phyloP scores from a whole-genome alignment of 1,140 invertebrate genomes.

The Mycetomoellerius zeteki region DNA sequence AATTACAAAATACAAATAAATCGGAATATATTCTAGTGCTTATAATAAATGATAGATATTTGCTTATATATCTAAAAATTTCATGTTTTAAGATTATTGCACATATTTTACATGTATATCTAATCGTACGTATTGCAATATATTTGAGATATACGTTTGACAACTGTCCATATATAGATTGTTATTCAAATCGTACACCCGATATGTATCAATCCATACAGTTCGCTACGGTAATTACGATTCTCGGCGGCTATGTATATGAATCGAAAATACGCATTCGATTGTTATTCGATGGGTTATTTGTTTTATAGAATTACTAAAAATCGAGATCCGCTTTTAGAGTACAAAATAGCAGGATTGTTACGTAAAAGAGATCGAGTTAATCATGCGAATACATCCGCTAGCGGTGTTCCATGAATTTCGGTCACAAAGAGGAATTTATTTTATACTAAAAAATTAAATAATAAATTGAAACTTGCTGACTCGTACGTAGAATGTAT shows the following conservation, averaged over 20 bases:
- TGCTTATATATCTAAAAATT: neutral
- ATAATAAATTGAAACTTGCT: constrained; percentile 53
- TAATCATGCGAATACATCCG: constrained; percentile 46
- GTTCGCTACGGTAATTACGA: constrained; percentile 36
- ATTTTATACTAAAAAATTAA: constrained; percentile 44
- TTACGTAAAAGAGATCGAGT: constrained; percentile 36
- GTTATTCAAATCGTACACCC: constrained; percentile 36
- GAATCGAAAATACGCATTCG: constrained; percentile 44
- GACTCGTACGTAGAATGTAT: neutral
- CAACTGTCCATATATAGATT: neutral
- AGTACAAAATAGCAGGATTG: constrained; percentile 14
- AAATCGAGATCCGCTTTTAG: constrained; percentile 27
- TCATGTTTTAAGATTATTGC: neutral
- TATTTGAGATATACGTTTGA: constrained; percentile 1
- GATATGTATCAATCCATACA: constrained; percentile 2
- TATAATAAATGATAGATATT: neutral
- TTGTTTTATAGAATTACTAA: constrained; percentile 50
- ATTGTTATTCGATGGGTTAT: constrained; percentile 48
- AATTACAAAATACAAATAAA: neutral
- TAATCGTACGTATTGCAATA: constrained; percentile 4
- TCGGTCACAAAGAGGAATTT: constrained; percentile 39
- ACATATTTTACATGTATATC: neutral
- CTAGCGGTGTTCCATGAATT: neutral
- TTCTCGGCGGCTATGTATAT: neutral
- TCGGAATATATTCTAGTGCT: neutral